These are phyloP conservation scores for Sakesphorus luctuosus DNA, from an alignment of 2,113 vertebrate genomes.

Conservation along the genomic window DNA sequence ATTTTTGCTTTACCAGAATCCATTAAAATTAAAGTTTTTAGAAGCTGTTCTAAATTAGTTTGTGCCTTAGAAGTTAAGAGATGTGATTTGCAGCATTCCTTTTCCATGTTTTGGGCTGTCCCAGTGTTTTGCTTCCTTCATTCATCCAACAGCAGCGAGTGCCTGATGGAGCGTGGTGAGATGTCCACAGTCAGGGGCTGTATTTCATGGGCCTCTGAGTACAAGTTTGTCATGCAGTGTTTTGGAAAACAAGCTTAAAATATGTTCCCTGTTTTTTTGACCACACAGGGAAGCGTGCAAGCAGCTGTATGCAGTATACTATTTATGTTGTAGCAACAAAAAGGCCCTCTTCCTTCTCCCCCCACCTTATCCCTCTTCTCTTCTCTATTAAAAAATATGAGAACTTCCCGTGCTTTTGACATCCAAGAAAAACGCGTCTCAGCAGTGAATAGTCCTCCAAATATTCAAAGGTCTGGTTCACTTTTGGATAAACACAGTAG, in stretches of 20 bases:
- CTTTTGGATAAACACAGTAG: conserved; percentile 59
- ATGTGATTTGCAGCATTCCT: neutral
- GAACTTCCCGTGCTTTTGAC: conserved; percentile 37
- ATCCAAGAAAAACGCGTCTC: conserved; percentile 51
- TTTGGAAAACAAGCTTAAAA: conserved; percentile 69
- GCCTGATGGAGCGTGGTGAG: neutral
- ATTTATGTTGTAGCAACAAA: conserved; percentile 36
- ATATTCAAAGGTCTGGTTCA: conserved; percentile 66
- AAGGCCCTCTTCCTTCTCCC: neutral
- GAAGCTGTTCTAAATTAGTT: neutral
- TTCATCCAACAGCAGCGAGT: neutral
- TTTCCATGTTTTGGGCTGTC: neutral
- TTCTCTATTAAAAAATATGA: conserved; percentile 18
- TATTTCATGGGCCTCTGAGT: conserved; percentile 6
- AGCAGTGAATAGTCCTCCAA: conserved; percentile 52
- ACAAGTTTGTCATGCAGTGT: conserved; percentile 36
- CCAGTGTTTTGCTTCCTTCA: neutral
- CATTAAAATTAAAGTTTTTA: neutral
- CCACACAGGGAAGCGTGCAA: conserved; percentile 61
- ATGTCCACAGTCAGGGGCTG: neutral
- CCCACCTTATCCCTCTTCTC: neutral
- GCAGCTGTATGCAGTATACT: conserved; percentile 23
- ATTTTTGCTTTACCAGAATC: neutral
- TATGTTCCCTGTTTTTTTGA: conserved; percentile 65
- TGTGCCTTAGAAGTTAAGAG: neutral